Evolutionary conservation across 2,113 vertebrate species (phyloP), one percentile per base, ranked within the genome.

Genomic region (Martes martes): DNA sequence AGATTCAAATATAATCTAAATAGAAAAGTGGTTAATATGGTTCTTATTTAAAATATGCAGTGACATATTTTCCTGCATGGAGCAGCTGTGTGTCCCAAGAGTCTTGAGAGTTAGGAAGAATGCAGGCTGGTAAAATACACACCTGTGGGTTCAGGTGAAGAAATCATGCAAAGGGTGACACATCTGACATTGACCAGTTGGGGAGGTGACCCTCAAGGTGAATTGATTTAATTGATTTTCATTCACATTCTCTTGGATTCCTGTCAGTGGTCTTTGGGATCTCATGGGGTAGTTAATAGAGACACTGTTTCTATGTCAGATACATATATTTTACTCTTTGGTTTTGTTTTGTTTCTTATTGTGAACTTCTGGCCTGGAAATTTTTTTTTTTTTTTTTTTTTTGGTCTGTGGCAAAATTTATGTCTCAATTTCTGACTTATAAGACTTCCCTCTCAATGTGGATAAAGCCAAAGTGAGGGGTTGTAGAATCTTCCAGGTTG

Each of bases 391-490:
- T 15, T 50, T 52, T 52, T 52, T 52, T 52, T 52, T 52, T 90
- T 86, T 96, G 83, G 57, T 6, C 4, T 81, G 94, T 88, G 61
- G 73, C 47, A 50, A 97, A 96, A 92, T 98, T 94, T 97, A 97
- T 96, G 90, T 94, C 97, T 97, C 78, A 50, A 63, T 97, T 97
- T 92, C 96, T 97, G 96, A 98, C 98, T 98, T 98, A 97, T 95
- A 83, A 97, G 95, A 4, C 47, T 98, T 98, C 91, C 92, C 67
- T 94, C 88, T 96, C 97, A 96, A 95, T 96, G 98, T 96, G 82
- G 97, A 98, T 95, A 98, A 98, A 97, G 82, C 95, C 82, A 87
- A 86, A 15, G 4, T 83, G 80, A 96, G n/a, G 83, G 52, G 69
- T 42, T 86, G 55, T 82, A 91, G 93, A 24, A 1, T 85, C 93